Evolutionary conservation across 2,797 vertebrate genomes (phyloP), one percentile per base, ranked within the genome.

Genomic region (Harpagifer antarcticus): DNA sequence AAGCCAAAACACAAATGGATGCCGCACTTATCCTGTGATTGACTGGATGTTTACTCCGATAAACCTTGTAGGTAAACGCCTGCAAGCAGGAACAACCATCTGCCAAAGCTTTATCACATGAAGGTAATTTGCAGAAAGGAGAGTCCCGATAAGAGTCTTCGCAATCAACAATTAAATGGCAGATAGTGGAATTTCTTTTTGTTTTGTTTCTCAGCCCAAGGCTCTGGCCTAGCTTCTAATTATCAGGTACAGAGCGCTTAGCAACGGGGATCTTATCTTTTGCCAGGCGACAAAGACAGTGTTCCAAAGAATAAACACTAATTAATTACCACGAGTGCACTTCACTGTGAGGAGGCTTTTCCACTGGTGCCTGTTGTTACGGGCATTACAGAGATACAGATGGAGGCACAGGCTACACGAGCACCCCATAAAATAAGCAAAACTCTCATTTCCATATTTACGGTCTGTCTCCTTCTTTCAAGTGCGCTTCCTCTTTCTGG

Each of bases 261-360:
- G 70, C 75, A 40, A 63, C 45, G 17, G 81, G 85, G 82, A 83
- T 90, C 81, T 90, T 91, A 92, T 92, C 90, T 87, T 52, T 61
- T 53, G 82, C 83, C 79, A 60, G 64, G 72, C 78, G 53, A 75
- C 74, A 53, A 62, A 86, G 84, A 91, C 79, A 86, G 68, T 61
- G 86, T 82, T 86, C 80, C 81, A 79, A 83, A 65, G 88, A 84
- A 86, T 74, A 76, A 86, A 78, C 61, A 75, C 79, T 89, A 91
- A 93, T 93, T 90, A 90, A 90, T 90, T 86, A 90, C 68, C 83
- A 62, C 60, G 73, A 79, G 79, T 78, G 60, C 62, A 49, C 54
- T 76, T 80, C 56, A 64, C 59, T 76, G 65, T 37, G 72, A 77
- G 52, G 66, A 80, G 60, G 54, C 66, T 50, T 56, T 63, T 76